Base-by-base conservation (phyloP, 2,113 vertebrate genomes). In the Gymnorhina tibicen region DNA sequence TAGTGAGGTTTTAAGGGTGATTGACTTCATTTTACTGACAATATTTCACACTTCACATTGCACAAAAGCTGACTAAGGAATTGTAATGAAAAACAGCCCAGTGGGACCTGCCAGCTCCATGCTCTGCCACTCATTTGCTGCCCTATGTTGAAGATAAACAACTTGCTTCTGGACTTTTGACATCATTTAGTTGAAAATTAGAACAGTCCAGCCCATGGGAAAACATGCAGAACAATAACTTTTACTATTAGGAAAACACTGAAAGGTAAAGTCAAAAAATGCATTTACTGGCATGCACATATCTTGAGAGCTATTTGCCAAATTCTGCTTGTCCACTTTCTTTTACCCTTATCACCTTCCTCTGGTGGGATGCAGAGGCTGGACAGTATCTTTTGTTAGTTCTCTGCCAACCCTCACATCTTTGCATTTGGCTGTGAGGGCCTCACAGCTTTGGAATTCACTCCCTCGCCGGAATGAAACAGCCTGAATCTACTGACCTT, bases 371-470 rank as follows among this genome's bases (percentile, higher is more conserved):
- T 86, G 86, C 4, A 26, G 83, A 92, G 91, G 86, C 93, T 93
- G 96, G 52, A 91, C 89, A 91, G 33, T 70, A 66, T 95, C 96
- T 93, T 95, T 95, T 97, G 95, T 95, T 95, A 91, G 47, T 37
- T 87, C 83, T 78, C 84, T 4, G 84, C 91, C 95, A 95, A 89
- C 56, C 72, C 89, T 95, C 86, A 86, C 93, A 95, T 95, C 96
- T 95, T 87, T 95, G 85, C 90, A 81, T 94, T 86, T 86, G 78
- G 56, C 88, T 74, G 60, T 5, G 28, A 95, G 92, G 95, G 79
- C 95, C 88, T 85, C 95, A 92, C 72, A 91, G 93, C 90, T 93
- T 88, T 96, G 95, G 96, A 96, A 97, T 97, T 96, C 95, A 84
- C 95, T 96, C 92, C 90, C 92, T 91, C 8, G 4, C 64, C 0